Conservation (phyloP, 2,113 vertebrate species). For the Pyrgilauda ruficollis region DNA sequence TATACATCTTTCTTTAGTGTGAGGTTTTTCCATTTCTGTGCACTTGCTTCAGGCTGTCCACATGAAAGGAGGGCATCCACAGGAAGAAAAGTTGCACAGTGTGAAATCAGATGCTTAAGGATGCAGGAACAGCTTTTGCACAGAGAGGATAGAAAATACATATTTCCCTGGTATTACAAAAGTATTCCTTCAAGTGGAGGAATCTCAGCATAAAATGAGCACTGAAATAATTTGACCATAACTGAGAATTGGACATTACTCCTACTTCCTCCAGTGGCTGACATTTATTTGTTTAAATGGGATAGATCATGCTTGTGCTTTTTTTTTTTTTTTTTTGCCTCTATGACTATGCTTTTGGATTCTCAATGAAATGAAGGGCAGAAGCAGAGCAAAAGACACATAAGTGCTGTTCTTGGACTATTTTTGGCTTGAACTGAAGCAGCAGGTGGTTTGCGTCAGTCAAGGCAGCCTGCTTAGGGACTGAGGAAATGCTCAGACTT, state of each 20-base stretch:
- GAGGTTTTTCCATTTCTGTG: background rate
- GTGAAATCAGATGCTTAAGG: background rate
- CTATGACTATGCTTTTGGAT: background rate
- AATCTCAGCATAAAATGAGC: background rate
- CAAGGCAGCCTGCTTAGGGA: background rate
- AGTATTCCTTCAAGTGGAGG: background rate
- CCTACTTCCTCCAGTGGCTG: background rate
- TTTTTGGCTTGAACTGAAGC: constrained; percentile 45
- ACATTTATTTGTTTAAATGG: background rate
- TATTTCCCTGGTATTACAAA: background rate
- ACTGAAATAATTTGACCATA: background rate
- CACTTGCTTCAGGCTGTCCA: background rate
- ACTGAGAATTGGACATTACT: background rate
- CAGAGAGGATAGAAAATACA: background rate
- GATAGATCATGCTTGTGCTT: background rate
- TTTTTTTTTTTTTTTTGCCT: background rate
- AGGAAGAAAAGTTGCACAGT: background rate
- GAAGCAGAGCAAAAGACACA: background rate
- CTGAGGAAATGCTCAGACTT: constrained; percentile 11
- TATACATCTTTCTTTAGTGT: background rate
- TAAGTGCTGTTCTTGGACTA: background rate
- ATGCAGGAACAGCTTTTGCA: background rate
- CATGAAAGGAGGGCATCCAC: background rate
- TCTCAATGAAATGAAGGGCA: background rate
- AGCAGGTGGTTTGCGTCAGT: constrained; percentile 35